phyloP scores from a whole-genome alignment of 2,113 vertebrate species.

The Cervus canadensis region DNA sequence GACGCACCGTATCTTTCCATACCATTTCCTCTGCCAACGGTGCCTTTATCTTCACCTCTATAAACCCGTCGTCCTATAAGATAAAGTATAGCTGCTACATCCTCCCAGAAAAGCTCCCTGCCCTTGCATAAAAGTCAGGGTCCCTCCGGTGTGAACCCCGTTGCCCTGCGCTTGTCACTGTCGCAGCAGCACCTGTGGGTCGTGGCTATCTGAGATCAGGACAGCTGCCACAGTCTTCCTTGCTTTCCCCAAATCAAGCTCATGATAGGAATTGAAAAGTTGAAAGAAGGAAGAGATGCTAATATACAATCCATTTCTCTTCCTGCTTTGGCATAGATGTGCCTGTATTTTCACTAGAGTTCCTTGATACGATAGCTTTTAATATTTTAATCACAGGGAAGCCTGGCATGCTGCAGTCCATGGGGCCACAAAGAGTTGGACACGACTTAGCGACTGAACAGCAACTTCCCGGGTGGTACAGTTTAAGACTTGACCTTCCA shows the following conservation, averaged over 20 bases:
- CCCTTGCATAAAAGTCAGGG: background rate
- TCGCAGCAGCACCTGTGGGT: background rate
- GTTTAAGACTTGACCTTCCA: background rate
- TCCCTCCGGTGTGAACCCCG: fast-evolving
- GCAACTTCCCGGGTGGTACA: background rate
- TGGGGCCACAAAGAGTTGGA: background rate
- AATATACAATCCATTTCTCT: background rate
- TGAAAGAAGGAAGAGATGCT: background rate
- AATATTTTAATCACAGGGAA: background rate
- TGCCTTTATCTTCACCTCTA: background rate
- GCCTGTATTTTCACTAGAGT: background rate
- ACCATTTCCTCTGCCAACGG: background rate
- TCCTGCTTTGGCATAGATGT: background rate
- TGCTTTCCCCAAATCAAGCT: background rate
- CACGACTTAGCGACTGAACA: background rate
- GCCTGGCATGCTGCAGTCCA: background rate
- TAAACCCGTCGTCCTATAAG: background rate
- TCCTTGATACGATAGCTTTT: background rate
- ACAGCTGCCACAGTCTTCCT: background rate
- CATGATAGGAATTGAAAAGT: background rate
- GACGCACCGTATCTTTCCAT: background rate
- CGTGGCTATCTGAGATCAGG: background rate
- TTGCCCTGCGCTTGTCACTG: background rate
- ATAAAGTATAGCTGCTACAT: background rate
- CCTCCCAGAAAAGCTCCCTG: background rate